Percentiles rank a stretch among this genome's conserved stretches.
These are phyloP conservation scores for Melanotaenia nigrans DNA, from an alignment of 2,797 vertebrate species.

Conservation along the genomic window DNA sequence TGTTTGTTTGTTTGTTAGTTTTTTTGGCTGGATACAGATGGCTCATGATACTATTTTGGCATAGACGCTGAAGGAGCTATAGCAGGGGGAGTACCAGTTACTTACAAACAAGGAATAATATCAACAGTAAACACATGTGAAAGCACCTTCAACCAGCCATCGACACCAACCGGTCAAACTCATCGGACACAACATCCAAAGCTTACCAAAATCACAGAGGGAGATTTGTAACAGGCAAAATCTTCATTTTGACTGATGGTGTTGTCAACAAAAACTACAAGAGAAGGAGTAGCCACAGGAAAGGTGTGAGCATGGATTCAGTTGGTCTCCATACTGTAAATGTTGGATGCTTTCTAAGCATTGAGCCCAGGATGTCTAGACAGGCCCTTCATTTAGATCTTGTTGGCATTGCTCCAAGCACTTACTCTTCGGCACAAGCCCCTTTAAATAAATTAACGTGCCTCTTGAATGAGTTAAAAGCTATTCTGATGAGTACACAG, in stretches of 20 bases:
- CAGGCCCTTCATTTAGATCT: slow-evolving; percentile 20
- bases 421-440: slow-evolving; percentile 26
- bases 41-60: slow-evolving; percentile 17
- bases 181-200: slow-evolving; percentile 86
- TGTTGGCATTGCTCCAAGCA: slow-evolving; percentile 20
- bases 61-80: slow-evolving; percentile 49
- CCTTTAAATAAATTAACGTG: slow-evolving; percentile 19
- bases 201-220: slow-evolving; percentile 84
- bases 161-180: slow-evolving; percentile 83
- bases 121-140: slow-evolving; percentile 80
- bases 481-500: slow-evolving; percentile 43
- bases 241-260: slow-evolving; percentile 80
- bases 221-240: slow-evolving; percentile 83
- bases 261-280: slow-evolving; percentile 25
- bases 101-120: slow-evolving; percentile 77
- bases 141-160: slow-evolving; percentile 83
- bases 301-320: slow-evolving; percentile 25
- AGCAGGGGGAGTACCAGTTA: slow-evolving; percentile 73
- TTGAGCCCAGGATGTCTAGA: slow-evolving; percentile 13
- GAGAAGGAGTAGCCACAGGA: slow-evolving; percentile 7
- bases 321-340: slow-evolving; percentile 18
- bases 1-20: not conserved
- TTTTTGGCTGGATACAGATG: slow-evolving; percentile 39
- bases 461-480: slow-evolving; percentile 12
- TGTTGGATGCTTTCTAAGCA: slow-evolving; percentile 28